Percentiles rank a stretch among this genome's conserved stretches.
Evolutionary conservation across 2,888 invertebrate species (phyloP).

Genomic region (Aporophyla lueneburgensis): DNA sequence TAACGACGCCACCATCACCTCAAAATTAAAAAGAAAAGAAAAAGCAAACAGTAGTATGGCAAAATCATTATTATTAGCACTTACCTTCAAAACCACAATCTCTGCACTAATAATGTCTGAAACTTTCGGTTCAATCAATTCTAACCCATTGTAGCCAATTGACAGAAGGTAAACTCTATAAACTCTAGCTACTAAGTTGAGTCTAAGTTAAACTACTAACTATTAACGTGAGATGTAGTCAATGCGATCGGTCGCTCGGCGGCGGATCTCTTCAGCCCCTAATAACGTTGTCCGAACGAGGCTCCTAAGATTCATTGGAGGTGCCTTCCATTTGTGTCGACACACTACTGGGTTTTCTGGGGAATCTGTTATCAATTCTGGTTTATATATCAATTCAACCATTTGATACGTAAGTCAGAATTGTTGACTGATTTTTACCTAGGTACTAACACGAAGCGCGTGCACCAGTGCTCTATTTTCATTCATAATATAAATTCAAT

Average conservation of each 20-base stretch:
- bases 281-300: constrained; percentile 71
- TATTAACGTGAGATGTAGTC: constrained; percentile 66
- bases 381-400: not conserved
- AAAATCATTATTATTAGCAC: not conserved
- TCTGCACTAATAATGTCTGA: not conserved
- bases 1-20: too few species aligned
- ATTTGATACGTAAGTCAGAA: too few species aligned
- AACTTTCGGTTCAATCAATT: constrained; percentile 26
- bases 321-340: constrained; percentile 65
- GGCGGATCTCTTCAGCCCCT: constrained; percentile 65
- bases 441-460: not conserved
- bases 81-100: not conserved
- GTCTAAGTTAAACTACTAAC: constrained; percentile 53
- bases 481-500: too few species aligned
- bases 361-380: not conserved
- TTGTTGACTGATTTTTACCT: too few species aligned
- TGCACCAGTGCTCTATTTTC: not conserved
- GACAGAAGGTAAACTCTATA: constrained; percentile 37
- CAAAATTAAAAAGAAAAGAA: too few species aligned
- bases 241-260: constrained; percentile 64
- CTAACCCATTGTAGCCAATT: constrained; percentile 28
- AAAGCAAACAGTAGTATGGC: not conserved
- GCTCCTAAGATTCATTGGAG: constrained; percentile 68
- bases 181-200: constrained; percentile 32
- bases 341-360: constrained; percentile 1